Conservation (phyloP, 2,888 invertebrate genomes). For the Drepanosiphum platanoidis region DNA sequence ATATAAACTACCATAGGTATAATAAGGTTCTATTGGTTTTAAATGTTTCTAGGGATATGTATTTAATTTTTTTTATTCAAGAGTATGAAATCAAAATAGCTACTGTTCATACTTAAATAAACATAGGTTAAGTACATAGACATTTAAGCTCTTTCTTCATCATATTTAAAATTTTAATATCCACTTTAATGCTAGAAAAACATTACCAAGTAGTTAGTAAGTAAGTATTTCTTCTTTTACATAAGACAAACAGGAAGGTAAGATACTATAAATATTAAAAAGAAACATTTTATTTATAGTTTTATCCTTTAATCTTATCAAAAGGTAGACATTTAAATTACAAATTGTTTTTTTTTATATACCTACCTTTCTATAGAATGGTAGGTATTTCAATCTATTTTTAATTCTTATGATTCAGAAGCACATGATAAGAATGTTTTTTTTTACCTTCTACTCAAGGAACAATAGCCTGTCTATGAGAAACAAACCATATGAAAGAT, state of each 20-base stretch:
- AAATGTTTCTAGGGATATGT: no score
- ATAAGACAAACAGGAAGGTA: background rate
- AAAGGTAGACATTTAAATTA: background rate
- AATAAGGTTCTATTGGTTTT: no score
- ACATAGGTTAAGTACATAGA: no score
- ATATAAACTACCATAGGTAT: no score
- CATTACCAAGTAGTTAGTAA: background rate
- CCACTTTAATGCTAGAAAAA: background rate
- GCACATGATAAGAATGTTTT: slow-evolving; percentile 19
- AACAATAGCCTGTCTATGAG: background rate
- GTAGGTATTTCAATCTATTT: slow-evolving; percentile 37
- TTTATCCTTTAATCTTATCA: background rate
- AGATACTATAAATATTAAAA: no score
- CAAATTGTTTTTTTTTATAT: background rate
- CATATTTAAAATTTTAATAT: no score
- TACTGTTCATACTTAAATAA: no score
- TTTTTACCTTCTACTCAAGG: background rate
- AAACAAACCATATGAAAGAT: no score
- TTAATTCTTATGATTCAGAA: background rate
- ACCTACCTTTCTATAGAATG: slow-evolving; percentile 14
- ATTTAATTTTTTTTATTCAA: no score
- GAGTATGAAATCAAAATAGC: background rate
- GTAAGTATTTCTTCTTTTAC: background rate
- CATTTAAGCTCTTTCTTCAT: no score
- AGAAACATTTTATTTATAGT: background rate